phyloP scores from a whole-genome alignment of 2,113 vertebrate species.

The Alethe castanea region DNA sequence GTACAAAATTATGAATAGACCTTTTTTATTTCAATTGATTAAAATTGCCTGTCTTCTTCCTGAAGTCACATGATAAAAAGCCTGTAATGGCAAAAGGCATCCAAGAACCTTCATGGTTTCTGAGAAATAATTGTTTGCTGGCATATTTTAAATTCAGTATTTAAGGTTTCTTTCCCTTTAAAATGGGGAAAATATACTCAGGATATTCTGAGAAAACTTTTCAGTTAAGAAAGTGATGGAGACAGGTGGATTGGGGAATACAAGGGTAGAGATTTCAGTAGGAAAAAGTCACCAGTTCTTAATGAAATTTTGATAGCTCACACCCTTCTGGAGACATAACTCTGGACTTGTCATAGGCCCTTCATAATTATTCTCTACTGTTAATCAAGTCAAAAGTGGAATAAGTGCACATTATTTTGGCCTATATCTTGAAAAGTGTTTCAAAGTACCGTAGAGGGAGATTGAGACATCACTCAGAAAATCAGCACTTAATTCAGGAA shows the following conservation, averaged over 20 bases:
- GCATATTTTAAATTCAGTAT: not conserved
- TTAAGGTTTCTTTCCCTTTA: not conserved
- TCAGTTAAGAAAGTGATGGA: not conserved
- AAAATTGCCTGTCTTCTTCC: not conserved
- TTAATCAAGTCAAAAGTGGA: not conserved
- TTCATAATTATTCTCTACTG: not conserved
- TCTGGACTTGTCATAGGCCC: not conserved
- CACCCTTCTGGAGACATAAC: not conserved
- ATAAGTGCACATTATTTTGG: not conserved
- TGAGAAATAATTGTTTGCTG: not conserved
- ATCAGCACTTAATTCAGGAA: not conserved
- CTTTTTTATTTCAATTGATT: not conserved
- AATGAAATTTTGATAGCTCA: not conserved
- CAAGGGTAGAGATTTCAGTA: not conserved
- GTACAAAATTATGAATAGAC: not conserved
- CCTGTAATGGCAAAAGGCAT: not conserved
- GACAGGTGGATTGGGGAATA: not conserved
- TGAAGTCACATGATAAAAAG: not conserved
- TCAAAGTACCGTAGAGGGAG: not conserved
- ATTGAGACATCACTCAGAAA: not conserved
- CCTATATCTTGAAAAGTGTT: not conserved
- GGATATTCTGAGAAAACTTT: not conserved
- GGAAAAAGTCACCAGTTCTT: not conserved
- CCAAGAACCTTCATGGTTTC: not conserved
- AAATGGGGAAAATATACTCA: not conserved